These are phyloP conservation scores for Carpatolechia fugitivella DNA, from an alignment of 2,888 invertebrate species.

Conservation along the genomic window DNA sequence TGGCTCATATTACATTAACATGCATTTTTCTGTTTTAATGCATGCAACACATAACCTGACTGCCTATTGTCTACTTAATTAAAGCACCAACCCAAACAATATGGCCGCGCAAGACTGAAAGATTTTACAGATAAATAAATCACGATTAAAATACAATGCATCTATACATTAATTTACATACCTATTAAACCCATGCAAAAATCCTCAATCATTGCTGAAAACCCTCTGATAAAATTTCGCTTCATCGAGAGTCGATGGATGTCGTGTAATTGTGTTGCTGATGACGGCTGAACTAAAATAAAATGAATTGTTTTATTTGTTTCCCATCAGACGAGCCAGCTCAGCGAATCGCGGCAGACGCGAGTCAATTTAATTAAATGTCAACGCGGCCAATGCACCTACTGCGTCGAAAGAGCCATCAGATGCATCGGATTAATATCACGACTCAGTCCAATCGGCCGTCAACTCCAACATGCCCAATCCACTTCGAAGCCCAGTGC, in stretches of 20 bases:
- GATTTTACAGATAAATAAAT: neutral
- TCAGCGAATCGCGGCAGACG: slow-evolving; percentile 50
- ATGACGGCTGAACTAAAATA: slow-evolving; percentile 14
- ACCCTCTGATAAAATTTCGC: slow-evolving; percentile 5
- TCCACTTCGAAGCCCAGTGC: slow-evolving; percentile 29
- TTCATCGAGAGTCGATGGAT: slow-evolving; percentile 6
- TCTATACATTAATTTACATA: slow-evolving; percentile 1
- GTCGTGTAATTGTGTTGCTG: no score
- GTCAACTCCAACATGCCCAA: slow-evolving; percentile 31
- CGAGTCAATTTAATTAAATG: slow-evolving; percentile 69
- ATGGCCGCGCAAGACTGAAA: neutral
- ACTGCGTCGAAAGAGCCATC: slow-evolving; percentile 26
- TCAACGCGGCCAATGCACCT: slow-evolving; percentile 57
- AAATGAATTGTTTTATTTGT: slow-evolving; percentile 32
- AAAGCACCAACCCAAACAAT: neutral
- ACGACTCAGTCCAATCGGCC: slow-evolving; percentile 39
- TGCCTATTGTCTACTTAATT: neutral
- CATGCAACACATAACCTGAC: neutral
- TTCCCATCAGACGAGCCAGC: slow-evolving; percentile 35
- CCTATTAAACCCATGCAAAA: slow-evolving; percentile 4
- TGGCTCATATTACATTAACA: neutral
- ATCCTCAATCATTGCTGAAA: slow-evolving; percentile 10
- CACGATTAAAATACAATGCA: slow-evolving; percentile 1
- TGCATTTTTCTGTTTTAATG: neutral
- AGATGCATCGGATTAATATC: slow-evolving; percentile 50